A percentile compares a stretch with the other conserved stretches of the same genome.
phyloP scores from a whole-genome alignment of 1,140 invertebrate genomes.

The Drosophila athabasca region DNA sequence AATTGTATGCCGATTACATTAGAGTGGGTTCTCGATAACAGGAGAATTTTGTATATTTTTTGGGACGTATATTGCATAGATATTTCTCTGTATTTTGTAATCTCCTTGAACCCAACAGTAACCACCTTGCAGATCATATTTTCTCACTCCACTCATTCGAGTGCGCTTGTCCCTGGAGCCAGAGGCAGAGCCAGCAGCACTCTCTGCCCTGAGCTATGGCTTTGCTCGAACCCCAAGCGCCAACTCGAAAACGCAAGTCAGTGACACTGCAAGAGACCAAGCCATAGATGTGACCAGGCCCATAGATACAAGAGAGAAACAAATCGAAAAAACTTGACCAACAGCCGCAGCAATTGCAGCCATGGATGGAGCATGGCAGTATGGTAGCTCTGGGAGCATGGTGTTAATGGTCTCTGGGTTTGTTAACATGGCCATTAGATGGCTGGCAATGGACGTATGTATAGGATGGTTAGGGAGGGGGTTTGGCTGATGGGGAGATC shows the following conservation, averaged over 20 bases:
- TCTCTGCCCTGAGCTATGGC: conserved; percentile 36
- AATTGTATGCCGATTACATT: no score
- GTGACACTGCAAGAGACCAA: conserved; percentile 54
- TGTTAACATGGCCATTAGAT: conserved; percentile 68
- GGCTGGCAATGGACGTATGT: conserved; percentile 5
- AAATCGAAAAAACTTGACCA: conserved; percentile 42
- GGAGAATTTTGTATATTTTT: no score
- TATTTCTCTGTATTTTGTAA: neutral
- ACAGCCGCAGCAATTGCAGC: conserved; percentile 43
- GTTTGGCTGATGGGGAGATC: neutral
- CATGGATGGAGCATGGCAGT: no score
- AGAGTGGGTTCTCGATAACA: no score
- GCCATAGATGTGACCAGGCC: neutral
- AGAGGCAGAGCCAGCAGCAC: conserved; percentile 1
- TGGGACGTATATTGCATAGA: no score
- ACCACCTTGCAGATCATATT: conserved; percentile 25
- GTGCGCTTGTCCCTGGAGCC: conserved; percentile 33
- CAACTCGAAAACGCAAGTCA: conserved; percentile 39
- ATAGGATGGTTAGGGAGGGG: neutral
- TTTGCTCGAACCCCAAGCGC: conserved; percentile 32
- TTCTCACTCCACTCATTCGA: neutral
- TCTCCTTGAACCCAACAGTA: conserved; percentile 13
- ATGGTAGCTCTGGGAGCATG: neutral
- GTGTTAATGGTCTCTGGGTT: conserved; percentile 55
- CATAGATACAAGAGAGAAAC: conserved; percentile 9